Evolutionary conservation across 2,113 vertebrate genomes (phyloP), one percentile per base, ranked within the genome.

Genomic region (Phodopus roborovskii): DNA sequence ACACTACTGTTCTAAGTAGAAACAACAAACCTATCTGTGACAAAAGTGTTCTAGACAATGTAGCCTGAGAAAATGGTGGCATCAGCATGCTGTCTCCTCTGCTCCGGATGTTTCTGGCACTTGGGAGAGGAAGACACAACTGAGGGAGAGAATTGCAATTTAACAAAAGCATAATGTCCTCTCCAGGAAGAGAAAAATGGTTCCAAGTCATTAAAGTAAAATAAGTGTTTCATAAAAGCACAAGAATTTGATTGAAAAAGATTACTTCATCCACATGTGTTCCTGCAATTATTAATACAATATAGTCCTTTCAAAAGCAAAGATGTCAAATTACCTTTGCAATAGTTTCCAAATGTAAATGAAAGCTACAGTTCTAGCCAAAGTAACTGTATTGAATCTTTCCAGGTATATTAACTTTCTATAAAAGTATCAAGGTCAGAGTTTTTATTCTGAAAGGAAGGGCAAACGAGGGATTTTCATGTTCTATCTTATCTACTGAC

Each of bases 191-290:
- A 94, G 30, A 19, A 95, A 97, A 97, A 86, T 82, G 3, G 88
- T 95, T 98, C 77, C 48, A 96, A 90, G 62, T 93, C 91, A 97
- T 96, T 97, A 97, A 96, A 96, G 73, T 39, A 95, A 95, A 97
- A 97, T 84, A 85, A 26, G 42, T 30, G 68, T 92, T 92, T 74
- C 62, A 95, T 86, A 96, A 97, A 97, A 91, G 93, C 39, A 74
- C 48, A 94, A 92, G 19, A 92, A 96, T 96, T 94, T 93, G 92
- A 97, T 86, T 97, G 88, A 92, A 94, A 97, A 96, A 74, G 64
- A 95, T 94, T 45, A 78, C 53, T 92, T 95, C 50, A 88, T 92
- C 83, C 95, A 94, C 26, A 87, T 56, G 33, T 94, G 53, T 64
- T 92, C 45, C 73, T 95, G 71, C 33, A 94, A 92, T 96, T 97